Evolutionary conservation across 2,888 invertebrate species (phyloP), one percentile per base, ranked within the genome.

Genomic region (Lepas anatifera): DNA sequence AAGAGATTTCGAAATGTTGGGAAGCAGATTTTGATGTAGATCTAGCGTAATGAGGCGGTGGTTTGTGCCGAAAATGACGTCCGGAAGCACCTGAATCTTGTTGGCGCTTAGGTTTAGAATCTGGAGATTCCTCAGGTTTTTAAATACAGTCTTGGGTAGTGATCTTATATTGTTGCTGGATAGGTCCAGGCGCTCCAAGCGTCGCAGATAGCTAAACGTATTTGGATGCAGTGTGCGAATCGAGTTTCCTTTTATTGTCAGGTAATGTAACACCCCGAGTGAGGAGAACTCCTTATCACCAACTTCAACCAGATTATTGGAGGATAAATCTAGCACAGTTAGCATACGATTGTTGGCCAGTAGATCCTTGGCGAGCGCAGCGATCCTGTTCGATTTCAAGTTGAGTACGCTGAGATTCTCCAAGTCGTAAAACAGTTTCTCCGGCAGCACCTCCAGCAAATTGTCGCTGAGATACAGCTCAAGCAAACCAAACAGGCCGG

Each of bases 181-280:
- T 29, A 90, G 79, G 79, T 90, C 89, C 71, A 91, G 80, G 76
- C 88, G 87, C 75, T 85, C 84, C 27, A 90, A 78, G 3, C 83
- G 82, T 13, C 80, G 79, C 37, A 88, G 80, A 7, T 84, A 84
- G 0, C 82, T 77, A 71, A 89, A 87, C 35, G 85, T 78, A 32
- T 82, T 82, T 35, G 84, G 83, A 0, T 86, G 85, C 67, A 88
- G 79, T 32, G 83, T 82, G 68, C 81, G 79, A 25, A 90, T 78
- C 72, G 82, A 81, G 76, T 90, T 90, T 75, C 86, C 84, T 0
- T 89, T 87, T 67, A 89, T 79, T 75, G 87, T 86, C 8, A 89
- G 80, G 7, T 85, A 84, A 74, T 85, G 85, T 32, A 89, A 77
- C 72, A 82, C 83, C 0, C 81, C 79, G 73, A 85, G 83, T 70